A percentile compares a stretch with the other conserved stretches of the same genome.
phyloP scores from a whole-genome alignment of 2,797 vertebrate species.

The Semotilus atromaculatus region DNA sequence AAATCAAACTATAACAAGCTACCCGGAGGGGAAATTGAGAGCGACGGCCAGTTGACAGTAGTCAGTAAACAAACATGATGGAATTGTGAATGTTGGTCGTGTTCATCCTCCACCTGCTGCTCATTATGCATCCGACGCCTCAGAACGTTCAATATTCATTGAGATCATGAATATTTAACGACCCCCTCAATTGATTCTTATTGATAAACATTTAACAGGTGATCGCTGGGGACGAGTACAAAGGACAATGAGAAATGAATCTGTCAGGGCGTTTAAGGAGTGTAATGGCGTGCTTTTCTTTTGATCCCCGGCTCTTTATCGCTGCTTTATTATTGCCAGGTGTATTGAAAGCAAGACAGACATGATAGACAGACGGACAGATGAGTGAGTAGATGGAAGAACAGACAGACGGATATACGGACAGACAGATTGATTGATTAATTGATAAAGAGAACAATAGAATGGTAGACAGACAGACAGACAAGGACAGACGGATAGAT shows the following conservation, averaged over 20 bases:
- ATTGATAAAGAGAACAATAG: background rate
- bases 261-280: background rate
- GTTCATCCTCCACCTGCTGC: conserved; percentile 30
- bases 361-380: background rate
- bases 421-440: no score
- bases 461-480: background rate
- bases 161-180: conserved; percentile 13
- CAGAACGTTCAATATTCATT: conserved; percentile 39
- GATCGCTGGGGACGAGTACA: conserved; percentile 13
- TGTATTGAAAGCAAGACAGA: background rate
- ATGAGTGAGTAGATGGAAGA: background rate
- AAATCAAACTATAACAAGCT: conserved; percentile 22
- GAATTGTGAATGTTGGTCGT: background rate
- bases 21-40: conserved; percentile 17
- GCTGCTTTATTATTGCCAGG: background rate
- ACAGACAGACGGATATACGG: background rate
- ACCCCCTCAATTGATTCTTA: conserved; percentile 6
- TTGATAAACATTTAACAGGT: conserved; percentile 35
- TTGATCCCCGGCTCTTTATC: conserved; percentile 9
- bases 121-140: background rate
- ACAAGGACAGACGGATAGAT: background rate
- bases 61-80: conserved; percentile 44
- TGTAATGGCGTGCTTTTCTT: conserved; percentile 8
- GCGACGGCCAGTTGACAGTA: conserved; percentile 23
- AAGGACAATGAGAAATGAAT: conserved; percentile 28